Evolutionary conservation across 2,888 invertebrate species (phyloP).

Genomic region (Scaptomyza tumidula): DNA sequence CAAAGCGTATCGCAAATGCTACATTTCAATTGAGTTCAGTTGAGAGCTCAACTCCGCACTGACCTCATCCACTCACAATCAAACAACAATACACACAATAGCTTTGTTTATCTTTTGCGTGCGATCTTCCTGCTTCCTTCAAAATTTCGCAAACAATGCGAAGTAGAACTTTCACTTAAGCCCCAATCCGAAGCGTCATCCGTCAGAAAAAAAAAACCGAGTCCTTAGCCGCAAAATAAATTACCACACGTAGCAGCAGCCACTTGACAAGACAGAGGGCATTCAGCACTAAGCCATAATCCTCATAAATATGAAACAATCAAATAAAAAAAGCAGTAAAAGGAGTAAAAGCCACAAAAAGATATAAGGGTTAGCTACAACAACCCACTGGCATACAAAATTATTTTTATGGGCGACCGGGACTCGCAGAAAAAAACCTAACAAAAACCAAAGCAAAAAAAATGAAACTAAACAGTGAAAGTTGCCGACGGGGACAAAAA

Average conservation of each 20-base stretch:
- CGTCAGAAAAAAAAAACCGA: conserved; percentile 37
- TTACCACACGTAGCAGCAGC: conserved; percentile 60
- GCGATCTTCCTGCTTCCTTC: conserved; percentile 40
- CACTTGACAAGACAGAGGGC: conserved; percentile 35
- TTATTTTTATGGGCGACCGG: conserved; percentile 56
- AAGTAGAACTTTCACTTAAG: conserved; percentile 60
- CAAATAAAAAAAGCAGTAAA: conserved; percentile 68
- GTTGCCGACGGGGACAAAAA: conserved; percentile 47
- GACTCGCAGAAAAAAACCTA: conserved; percentile 28
- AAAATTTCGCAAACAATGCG: conserved; percentile 58
- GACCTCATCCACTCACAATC: conserved; percentile 14
- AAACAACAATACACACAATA: conserved; percentile 8
- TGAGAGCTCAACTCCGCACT: conserved; percentile 22
- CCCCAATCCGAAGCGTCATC: conserved; percentile 35
- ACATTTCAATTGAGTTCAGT: conserved; percentile 47
- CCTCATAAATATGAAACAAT: conserved; percentile 79
- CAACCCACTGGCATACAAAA: conserved; percentile 46
- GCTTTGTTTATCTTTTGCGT: conserved; percentile 64
- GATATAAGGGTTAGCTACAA: conserved; percentile 30
- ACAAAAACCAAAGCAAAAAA: conserved; percentile 13
- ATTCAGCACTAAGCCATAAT: conserved; percentile 67
- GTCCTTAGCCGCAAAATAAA: conserved; percentile 66
- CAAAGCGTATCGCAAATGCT: conserved; percentile 49
- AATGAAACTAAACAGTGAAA: conserved; percentile 50
- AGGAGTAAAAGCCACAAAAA: conserved; percentile 43